Evolutionary conservation across 2,113 vertebrate species (phyloP).

Genomic region (Labeo catla): DNA sequence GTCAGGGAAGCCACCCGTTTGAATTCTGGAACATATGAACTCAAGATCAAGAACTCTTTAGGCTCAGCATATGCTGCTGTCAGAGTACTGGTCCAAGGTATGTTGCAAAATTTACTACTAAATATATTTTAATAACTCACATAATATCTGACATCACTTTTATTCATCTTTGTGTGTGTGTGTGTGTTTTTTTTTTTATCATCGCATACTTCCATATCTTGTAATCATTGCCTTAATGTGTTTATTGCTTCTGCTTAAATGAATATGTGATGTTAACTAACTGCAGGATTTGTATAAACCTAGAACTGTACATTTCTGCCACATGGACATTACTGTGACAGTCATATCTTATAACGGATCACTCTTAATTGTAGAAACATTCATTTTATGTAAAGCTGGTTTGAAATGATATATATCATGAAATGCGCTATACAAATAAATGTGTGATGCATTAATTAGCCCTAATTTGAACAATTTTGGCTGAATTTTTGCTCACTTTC

Average conservation of each 20-base stretch:
- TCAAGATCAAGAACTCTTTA: conserved; percentile 94
- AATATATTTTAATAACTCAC: neutral
- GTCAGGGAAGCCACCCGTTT: conserved; percentile 89
- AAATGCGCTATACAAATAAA: neutral
- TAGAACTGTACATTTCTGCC: neutral
- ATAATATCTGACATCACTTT: neutral
- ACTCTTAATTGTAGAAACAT: neutral
- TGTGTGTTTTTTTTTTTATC: neutral
- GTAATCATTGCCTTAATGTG: neutral
- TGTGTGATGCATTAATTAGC: neutral
- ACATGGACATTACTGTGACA: neutral
- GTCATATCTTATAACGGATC: neutral
- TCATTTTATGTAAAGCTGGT: neutral
- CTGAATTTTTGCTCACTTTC: neutral
- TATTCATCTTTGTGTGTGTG: neutral
- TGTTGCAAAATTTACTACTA: conserved; percentile 53
- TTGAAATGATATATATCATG: neutral
- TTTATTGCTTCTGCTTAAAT: neutral
- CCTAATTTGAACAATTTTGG: neutral
- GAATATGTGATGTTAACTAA: neutral
- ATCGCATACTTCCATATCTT: neutral
- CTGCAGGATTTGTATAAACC: neutral
- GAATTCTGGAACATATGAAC: conserved; percentile 91
- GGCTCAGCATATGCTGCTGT: conserved; percentile 87
- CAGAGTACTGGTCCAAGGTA: conserved; percentile 94